Percentiles rank a stretch among this genome's conserved stretches.
Conservation (phyloP, 2,888 invertebrate genomes). For the Hecatera dysodea region DNA sequence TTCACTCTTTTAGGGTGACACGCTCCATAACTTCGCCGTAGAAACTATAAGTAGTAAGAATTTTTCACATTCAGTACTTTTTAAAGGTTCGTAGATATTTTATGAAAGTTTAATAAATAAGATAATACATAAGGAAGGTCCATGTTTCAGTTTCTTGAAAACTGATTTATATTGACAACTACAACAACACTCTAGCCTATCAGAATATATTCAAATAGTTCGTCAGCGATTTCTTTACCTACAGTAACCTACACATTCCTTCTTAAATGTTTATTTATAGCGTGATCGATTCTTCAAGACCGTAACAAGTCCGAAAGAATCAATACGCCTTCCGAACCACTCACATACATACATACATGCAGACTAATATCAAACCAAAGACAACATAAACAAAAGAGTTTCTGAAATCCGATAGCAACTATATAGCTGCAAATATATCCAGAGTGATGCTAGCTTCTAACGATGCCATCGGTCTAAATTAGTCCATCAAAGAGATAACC, state of each 20-base stretch:
- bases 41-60: constrained; percentile 20
- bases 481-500: constrained; percentile 10
- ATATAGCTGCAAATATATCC: constrained; percentile 8
- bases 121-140: too few species aligned
- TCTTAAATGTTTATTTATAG: background rate
- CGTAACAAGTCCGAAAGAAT: background rate
- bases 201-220: background rate
- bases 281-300: background rate
- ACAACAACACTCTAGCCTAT: too few species aligned
- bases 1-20: constrained; percentile 29
- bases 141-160: too few species aligned
- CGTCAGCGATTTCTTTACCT: background rate
- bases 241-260: background rate
- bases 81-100: constrained; percentile 13
- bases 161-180: too few species aligned
- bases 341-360: background rate
- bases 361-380: background rate
- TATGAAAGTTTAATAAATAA: constrained; percentile 16
- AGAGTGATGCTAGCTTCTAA: constrained; percentile 3
- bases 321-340: background rate
- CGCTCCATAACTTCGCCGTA: constrained; percentile 37
- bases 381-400: constrained; percentile 2
- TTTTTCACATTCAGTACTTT: constrained; percentile 9
- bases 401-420: background rate
- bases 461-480: constrained; percentile 12